These are phyloP conservation scores for Prunella fulvescens DNA, from an alignment of 2,113 vertebrate species.

Conservation along the genomic window DNA sequence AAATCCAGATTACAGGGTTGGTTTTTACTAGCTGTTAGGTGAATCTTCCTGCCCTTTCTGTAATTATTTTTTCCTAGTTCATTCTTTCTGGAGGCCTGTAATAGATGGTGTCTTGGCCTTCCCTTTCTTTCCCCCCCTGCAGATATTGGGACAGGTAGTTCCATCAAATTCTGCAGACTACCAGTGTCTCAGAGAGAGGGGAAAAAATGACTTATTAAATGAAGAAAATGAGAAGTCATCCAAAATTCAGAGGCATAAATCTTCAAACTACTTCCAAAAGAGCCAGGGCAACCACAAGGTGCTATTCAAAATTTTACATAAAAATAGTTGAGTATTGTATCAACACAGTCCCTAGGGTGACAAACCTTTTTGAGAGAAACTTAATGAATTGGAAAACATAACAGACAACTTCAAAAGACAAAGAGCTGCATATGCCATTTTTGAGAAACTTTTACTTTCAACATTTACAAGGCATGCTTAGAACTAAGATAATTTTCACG, in stretches of 20 bases:
- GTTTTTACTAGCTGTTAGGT: neutral
- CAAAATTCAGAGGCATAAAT: neutral
- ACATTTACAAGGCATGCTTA: neutral
- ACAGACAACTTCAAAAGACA: neutral
- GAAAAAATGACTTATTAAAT: neutral
- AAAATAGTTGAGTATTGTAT: neutral
- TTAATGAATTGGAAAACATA: neutral
- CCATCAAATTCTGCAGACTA: neutral
- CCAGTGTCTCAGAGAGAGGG: too few relatives aligned
- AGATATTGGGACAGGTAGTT: neutral
- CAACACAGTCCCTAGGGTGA: neutral
- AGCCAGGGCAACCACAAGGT: neutral
- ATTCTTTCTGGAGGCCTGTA: neutral
- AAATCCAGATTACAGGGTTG: neutral
- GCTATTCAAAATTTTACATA: neutral
- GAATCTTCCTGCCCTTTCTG: neutral
- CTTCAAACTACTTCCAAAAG: neutral
- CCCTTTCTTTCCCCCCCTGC: rapidly evolving
- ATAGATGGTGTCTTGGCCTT: neutral
- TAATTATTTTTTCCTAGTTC: neutral
- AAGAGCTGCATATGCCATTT: neutral
- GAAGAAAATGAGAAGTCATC: neutral
- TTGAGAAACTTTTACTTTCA: neutral
- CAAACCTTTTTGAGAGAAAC: neutral
- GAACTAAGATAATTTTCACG: neutral